phyloP scores from a whole-genome alignment of 2,113 vertebrate species.

The Xenotilapia flavipinnis region DNA sequence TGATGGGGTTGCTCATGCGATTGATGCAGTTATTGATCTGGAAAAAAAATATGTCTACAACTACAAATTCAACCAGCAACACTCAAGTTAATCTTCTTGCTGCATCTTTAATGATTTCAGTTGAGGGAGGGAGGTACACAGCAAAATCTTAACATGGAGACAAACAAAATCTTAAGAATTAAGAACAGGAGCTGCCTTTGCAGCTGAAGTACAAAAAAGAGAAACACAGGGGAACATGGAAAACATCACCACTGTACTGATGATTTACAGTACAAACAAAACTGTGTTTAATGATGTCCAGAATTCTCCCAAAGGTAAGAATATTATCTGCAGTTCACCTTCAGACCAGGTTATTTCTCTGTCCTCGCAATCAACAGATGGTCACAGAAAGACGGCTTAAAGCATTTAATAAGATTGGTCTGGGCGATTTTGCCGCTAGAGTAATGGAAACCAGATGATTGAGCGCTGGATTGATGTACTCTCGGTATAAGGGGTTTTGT shows the following conservation, averaged over 20 bases:
- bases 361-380: slow-evolving; percentile 14
- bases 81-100: not conserved
- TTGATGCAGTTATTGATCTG: not conserved
- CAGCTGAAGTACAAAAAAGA: slow-evolving; percentile 17
- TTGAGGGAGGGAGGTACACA: slow-evolving; percentile 4
- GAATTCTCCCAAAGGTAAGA: not conserved
- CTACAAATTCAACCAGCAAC: not conserved
- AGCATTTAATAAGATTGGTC: slow-evolving; percentile 30
- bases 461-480: not conserved
- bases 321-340: not conserved
- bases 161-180: not conserved
- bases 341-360: not conserved
- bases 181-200: slow-evolving; percentile 23
- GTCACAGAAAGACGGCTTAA: slow-evolving; percentile 8
- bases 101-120: slow-evolving; percentile 49
- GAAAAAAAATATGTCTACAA: not conserved
- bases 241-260: not conserved
- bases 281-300: not conserved
- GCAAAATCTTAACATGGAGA: not conserved
- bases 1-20: not conserved
- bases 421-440: slow-evolving; percentile 11
- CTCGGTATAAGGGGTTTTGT: not conserved
- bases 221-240: not conserved
- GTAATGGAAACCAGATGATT: slow-evolving; percentile 18
- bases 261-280: not conserved